Evolutionary conservation across 35 echinoderm and acorn worm species (phyloP).

Genomic region (Stichopus chloronotus): DNA sequence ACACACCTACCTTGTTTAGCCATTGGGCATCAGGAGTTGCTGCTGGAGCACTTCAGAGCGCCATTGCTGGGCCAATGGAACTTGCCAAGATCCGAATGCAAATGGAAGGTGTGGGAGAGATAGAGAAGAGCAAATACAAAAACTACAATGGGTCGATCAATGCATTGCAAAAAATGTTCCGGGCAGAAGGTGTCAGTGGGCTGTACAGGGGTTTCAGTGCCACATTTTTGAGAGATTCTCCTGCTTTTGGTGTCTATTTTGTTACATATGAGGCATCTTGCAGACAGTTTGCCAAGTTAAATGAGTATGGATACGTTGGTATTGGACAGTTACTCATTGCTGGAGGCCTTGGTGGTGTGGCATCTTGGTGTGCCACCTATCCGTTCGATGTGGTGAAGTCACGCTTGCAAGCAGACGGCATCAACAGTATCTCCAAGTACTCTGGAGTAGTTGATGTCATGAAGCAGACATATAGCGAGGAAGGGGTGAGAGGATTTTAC

Average conservation of each 20-base stretch:
- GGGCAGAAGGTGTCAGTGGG: slow-evolving; percentile 72
- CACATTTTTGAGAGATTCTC: slow-evolving; percentile 80
- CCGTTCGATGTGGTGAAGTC: slow-evolving; percentile 86
- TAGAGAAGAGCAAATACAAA: slow-evolving; percentile 44
- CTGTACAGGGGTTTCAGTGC: slow-evolving; percentile 74
- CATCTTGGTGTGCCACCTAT: slow-evolving; percentile 78
- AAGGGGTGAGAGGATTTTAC: slow-evolving; percentile 73
- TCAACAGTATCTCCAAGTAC: slow-evolving; percentile 74
- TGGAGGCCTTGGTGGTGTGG: slow-evolving; percentile 83
- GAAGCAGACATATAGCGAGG: slow-evolving; percentile 62
- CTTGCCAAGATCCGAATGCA: slow-evolving; percentile 93
- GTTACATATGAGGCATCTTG: slow-evolving; percentile 79
- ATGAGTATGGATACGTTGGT: slow-evolving; percentile 69
- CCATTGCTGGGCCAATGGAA: slow-evolving; percentile 92
- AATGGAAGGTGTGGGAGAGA: slow-evolving; percentile 77
- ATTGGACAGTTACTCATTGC: slow-evolving; percentile 72
- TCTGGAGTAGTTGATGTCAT: slow-evolving; percentile 73
- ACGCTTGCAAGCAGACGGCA: slow-evolving; percentile 84
- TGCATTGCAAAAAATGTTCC: slow-evolving; percentile 70
- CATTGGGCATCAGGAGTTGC: slow-evolving; percentile 75
- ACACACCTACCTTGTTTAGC: slow-evolving; percentile 70
- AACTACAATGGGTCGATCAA: slow-evolving; percentile 78
- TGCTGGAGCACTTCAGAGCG: slow-evolving; percentile 80
- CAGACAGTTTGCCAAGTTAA: slow-evolving; percentile 58
- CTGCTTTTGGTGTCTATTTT: slow-evolving; percentile 90